Percentiles rank a stretch among this genome's conserved stretches.
Conservation (phyloP, 2,888 invertebrate genomes). For the Latheticus oryzae region DNA sequence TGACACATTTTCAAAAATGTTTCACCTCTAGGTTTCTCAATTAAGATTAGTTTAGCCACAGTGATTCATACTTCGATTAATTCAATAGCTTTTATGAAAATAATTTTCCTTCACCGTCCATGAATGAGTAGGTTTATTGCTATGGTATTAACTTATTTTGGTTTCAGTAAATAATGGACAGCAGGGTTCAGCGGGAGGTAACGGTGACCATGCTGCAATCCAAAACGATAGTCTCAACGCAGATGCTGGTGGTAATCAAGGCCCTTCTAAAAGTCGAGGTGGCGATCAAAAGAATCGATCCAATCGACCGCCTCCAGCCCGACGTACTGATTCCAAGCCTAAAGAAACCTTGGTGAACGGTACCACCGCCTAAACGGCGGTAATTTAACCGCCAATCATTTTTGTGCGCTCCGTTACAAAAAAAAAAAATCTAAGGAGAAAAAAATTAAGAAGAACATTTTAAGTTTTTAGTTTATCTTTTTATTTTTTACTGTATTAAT, state of each 20-base stretch:
- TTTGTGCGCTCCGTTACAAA: constrained; percentile 31
- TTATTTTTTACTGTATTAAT: constrained; percentile 24
- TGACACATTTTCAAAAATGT: too few species aligned
- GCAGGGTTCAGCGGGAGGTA: constrained; percentile 39
- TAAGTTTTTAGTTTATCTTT: constrained; percentile 44
- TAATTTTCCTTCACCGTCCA: too few species aligned
- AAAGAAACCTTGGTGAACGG: constrained; percentile 77
- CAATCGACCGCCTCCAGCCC: constrained; percentile 60
- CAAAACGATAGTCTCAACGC: constrained; percentile 20
- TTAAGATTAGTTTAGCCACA: too few species aligned
- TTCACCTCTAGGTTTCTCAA: too few species aligned
- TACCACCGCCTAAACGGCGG: constrained; percentile 67
- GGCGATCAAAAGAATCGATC: constrained; percentile 51
- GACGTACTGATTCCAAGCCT: constrained; percentile 66
- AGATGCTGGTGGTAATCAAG: constrained; percentile 4
- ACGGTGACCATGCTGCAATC: constrained; percentile 21
- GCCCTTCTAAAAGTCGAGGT: constrained; percentile 11
- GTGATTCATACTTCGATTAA: too few species aligned
- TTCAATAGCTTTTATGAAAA: too few species aligned
- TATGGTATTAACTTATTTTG: too few species aligned
- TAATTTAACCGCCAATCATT: constrained; percentile 1
- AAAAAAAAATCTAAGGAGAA: constrained; percentile 3
- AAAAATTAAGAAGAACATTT: constrained; percentile 20
- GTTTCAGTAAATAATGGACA: constrained; percentile 49
- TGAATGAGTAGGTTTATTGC: too few species aligned